Base-by-base conservation (phyloP, 2,797 vertebrate species). In the Sebastes itinus region DNA sequence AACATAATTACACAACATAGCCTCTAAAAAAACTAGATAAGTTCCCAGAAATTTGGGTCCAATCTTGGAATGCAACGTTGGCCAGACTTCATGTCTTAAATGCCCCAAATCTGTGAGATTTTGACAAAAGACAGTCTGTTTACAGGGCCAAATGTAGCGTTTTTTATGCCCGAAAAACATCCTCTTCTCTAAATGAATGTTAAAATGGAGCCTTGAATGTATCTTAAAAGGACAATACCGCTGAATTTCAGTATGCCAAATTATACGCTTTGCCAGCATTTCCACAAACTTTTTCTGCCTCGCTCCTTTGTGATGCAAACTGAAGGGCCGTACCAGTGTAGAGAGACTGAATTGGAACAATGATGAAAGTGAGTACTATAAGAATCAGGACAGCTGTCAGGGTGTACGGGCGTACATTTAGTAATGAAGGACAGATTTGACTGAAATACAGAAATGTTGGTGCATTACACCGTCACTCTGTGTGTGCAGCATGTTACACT, bases 281-380 rank as follows among this genome's bases (percentile, higher is more conserved):
- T 86, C 76, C 49, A 77, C 32, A 68, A 78, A 62, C 77, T 88
- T 78, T 81, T 35, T 79, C 76, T 68, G 67, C 18, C 88, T 76
- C 6, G 4, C 14, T 54, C 84, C 72, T 87, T 92, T 93, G 89
- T 90, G 52, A 92, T 90, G 92, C 90, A 93, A 93, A 93, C 89
- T 63, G 65, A 61, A 87, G 70, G 76, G 72, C 76, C 73, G 35
- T 54, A 59, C 25, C 10, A 89, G 77, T 52, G 84, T 80, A 83
- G 42, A 69, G 63, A 73, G 80, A 87, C 72, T 80, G 82, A 83
- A 85, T n/a, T 75, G 82, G 86, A 87, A 93, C 89, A 92, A 92
- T 90, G 87, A 90, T 75, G 84, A 88, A 77, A 91, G 89, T 84
- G 72, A 25, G 5, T 49, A 76, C 73, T 85, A 42, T 70, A 88